Evolutionary conservation across 2,113 vertebrate species (phyloP).

Genomic region (Megaleporinus macrocephalus): DNA sequence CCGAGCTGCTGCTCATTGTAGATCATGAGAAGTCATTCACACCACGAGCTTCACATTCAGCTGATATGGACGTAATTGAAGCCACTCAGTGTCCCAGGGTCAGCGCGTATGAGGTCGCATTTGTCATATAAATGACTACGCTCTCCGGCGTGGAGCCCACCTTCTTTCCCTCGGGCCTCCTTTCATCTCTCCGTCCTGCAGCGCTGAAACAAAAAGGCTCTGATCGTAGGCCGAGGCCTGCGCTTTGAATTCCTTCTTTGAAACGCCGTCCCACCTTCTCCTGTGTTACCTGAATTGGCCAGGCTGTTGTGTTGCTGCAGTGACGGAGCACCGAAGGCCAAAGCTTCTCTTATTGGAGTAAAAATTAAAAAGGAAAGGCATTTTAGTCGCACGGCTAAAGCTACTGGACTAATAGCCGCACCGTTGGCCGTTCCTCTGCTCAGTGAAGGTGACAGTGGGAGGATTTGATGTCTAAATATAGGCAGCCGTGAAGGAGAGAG

Average conservation of each 20-base stretch:
- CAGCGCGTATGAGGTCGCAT: no score
- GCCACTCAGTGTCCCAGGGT: no score
- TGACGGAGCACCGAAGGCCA: neutral
- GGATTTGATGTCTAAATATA: slow-evolving; percentile 57
- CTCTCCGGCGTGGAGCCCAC: no score
- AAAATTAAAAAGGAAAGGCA: no score
- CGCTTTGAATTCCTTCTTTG: neutral
- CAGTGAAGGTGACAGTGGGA: slow-evolving; percentile 46
- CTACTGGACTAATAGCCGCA: neutral
- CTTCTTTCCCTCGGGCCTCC: no score
- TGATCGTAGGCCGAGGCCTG: neutral
- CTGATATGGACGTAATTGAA: no score
- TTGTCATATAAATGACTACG: no score
- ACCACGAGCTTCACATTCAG: no score
- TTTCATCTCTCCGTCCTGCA: no score
- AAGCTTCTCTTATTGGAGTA: no score
- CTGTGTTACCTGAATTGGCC: neutral
- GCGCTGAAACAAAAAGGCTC: neutral
- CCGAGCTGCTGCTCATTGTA: no score
- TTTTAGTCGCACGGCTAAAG: neutral
- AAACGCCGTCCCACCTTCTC: neutral
- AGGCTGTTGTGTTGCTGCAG: neutral
- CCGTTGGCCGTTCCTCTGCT: slow-evolving; percentile 11
- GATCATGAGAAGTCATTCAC: no score
- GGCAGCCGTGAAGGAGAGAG: slow-evolving; percentile 46